Conservation (phyloP, 1,140 invertebrate species). For the Hirudo medicinalis region DNA sequence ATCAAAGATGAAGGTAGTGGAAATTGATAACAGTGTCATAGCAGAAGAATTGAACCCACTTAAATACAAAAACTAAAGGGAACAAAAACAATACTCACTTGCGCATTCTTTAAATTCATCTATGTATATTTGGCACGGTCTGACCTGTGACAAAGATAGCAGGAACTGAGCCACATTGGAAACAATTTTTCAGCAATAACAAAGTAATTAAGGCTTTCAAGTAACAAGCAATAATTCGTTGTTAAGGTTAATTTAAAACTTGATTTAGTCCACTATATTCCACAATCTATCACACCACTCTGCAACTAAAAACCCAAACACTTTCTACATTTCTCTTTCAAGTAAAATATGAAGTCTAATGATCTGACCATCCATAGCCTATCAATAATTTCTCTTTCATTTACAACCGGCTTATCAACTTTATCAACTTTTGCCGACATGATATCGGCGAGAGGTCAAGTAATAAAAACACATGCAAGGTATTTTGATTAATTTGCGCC, state of each 20-base stretch:
- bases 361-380: background rate
- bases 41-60: conserved; percentile 5
- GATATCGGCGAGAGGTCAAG: no score
- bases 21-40: conserved; percentile 6
- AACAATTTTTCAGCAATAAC: no score
- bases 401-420: background rate
- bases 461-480: no score
- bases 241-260: no score
- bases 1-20: background rate
- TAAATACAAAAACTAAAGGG: background rate
- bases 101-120: conserved; percentile 66
- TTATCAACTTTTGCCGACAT: no score
- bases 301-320: no score
- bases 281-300: no score
- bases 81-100: conserved; percentile 35
- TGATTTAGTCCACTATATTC: no score
- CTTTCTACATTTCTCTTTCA: background rate
- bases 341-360: background rate
- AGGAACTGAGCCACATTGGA: no score
- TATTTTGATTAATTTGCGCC: no score
- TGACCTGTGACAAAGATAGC: conserved; percentile 26
- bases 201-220: no score
- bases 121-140: conserved; percentile 57
- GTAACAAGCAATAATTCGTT: no score
- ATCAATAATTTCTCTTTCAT: background rate